Base-by-base conservation (phyloP, 2,888 invertebrate genomes). In the Cataglyphis albicans region DNA sequence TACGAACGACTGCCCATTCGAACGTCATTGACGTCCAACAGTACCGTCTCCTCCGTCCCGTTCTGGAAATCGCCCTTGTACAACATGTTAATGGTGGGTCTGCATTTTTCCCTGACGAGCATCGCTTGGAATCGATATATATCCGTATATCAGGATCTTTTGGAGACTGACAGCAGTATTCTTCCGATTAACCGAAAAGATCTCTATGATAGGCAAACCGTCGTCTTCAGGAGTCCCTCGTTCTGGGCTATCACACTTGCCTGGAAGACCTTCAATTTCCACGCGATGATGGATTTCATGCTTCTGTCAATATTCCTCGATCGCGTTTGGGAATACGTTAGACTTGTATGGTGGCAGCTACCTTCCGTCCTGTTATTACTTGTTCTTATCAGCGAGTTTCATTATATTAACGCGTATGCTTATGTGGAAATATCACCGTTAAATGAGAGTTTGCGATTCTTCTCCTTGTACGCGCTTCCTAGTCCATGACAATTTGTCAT, bases 41-140 rank as follows among this genome's bases (percentile, higher is more conserved):
- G 6, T 32, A 7, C 32, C 35, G 64, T 48, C 21, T 44, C 74
- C 80, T 32, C 74, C 4, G 48, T 2, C 29, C 29, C 82, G 3
- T 35, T 29, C 25, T 81, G 82, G 73, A 80, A 35, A 18, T 80
- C 96, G 78, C 96, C 97, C 87, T 96, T 97, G 32, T 95, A 96
- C 89, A 97, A 97, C 81, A 94, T 97, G 32, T 95, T 96, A 21
- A 95, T 97, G 88, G 96, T 97, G 90, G 96, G 96, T 5, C 96
- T 97, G 0, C 98, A 97, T 93, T 95, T 98, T 93, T 92, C 97
- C 70, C 93, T 98, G 0, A 97, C 97, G 81, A 98, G 98, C 0
- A 95, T 97, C 76, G 97, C 97, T 10, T 98, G 98, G 98, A 98
- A 98, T 95, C 96, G 98, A 41, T 98, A 98, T 91, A 97, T 98